Evolutionary conservation across 2,888 invertebrate species (phyloP).

Genomic region (Smittia sp.): DNA sequence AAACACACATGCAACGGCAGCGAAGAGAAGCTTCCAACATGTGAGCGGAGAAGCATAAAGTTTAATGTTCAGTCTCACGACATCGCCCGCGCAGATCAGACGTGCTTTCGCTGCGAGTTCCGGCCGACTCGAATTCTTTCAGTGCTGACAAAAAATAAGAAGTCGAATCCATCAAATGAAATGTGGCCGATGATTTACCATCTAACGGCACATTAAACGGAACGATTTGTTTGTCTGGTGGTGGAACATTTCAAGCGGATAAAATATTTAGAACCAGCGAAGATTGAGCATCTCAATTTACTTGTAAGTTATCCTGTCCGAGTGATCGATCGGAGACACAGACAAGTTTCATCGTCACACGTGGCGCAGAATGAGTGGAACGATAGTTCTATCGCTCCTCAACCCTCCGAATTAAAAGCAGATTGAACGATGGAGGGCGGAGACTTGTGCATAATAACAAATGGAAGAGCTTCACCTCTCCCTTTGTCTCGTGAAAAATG

Average conservation of each 20-base stretch:
- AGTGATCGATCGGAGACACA: too few species aligned
- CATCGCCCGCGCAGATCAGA: slow-evolving; percentile 1
- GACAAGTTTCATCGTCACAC: too few species aligned
- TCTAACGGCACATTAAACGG: not conserved
- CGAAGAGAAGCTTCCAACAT: not conserved
- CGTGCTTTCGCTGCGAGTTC: slow-evolving; percentile 12
- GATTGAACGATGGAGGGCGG: too few species aligned
- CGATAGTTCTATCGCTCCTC: not conserved
- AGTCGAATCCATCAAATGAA: too few species aligned
- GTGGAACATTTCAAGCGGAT: not conserved
- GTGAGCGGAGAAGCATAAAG: slow-evolving; percentile 32
- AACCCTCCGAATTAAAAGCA: not conserved
- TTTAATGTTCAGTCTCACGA: slow-evolving; percentile 35
- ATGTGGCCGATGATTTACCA: not conserved
- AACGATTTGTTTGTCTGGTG: not conserved
- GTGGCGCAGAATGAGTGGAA: not conserved
- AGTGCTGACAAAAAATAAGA: not conserved
- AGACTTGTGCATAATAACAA: not conserved
- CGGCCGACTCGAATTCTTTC: not conserved
- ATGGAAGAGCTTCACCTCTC: not conserved
- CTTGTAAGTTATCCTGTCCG: not conserved
- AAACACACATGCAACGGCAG: not conserved
- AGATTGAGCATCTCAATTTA: not conserved
- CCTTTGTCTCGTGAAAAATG: slow-evolving; percentile 7
- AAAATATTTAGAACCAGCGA: not conserved